Base-by-base conservation (phyloP, 2,113 vertebrate species). In the Etheostoma spectabile region DNA sequence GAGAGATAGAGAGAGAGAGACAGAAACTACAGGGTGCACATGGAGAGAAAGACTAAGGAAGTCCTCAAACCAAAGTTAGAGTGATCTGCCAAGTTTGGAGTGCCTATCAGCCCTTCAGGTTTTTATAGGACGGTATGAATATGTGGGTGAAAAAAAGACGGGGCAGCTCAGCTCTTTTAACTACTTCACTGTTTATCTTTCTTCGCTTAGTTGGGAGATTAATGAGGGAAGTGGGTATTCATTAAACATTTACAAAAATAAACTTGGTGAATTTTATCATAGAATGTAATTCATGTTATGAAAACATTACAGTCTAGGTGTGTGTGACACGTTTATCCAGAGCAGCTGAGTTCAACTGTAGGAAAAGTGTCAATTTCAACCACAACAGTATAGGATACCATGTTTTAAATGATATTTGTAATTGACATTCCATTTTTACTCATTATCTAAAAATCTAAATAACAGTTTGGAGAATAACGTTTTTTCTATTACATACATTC, bases 171-270 rank as follows among this genome's bases (percentile, higher is more conserved):
- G 84, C 88, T 88, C 75, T 90, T 27, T 91, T 90, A 86, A 93
- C 89, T 79, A 77, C 88, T 86, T 89, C 21, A 78, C 85, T 89
- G 89, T 95, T 93, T 93, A 88, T 90, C 87, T 92, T 94, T 86
- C 65, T 56, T 22, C 75, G 80, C 89, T 85, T 87, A 80, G 69
- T 70, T 46, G 76, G 78, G 71, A 83, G 81, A 86, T 87, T 76
- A 90, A 90, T 82, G 83, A 84, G 90, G 87, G 85, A 91, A 87
- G 83, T 87, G 85, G 84, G 82, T 82, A 86, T 91, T 92, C 87
- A 92, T 89, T 92, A 87, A 86, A 90, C 66, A 56, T 86, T 85
- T 85, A 73, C 22, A 62, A 83, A 89, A 92, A 89, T 80, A 90
- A 87, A 80, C 79, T 8, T 46, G 74, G 64, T 69, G 51, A 84